These are phyloP conservation scores for Spicauda simplicius DNA, from an alignment of 2,888 invertebrate genomes.

Conservation along the genomic window DNA sequence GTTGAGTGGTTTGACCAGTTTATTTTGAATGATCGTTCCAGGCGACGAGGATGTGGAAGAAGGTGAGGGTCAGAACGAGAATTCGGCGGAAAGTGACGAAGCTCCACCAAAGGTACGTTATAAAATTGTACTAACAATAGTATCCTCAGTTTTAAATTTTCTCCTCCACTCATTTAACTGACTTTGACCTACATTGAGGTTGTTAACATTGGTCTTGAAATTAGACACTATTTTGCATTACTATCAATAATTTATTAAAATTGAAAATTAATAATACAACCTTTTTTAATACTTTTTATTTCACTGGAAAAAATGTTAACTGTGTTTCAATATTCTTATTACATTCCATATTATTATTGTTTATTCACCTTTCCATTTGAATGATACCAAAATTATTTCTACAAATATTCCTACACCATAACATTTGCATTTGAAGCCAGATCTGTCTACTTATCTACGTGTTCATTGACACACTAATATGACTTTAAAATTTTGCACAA, in stretches of 20 bases:
- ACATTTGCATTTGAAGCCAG: not conserved
- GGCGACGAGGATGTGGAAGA: constrained; percentile 90
- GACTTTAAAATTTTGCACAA: too few species aligned
- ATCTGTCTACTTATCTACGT: not conserved
- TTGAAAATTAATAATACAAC: not conserved
- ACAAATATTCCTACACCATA: not conserved
- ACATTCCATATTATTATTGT: constrained; percentile 1
- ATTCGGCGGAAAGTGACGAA: constrained; percentile 91
- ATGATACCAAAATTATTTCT: not conserved
- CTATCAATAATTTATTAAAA: constrained; percentile 1
- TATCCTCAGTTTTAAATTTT: constrained; percentile 5
- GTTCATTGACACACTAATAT: too few species aligned
- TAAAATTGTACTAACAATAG: not conserved
- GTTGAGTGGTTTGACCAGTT: constrained; percentile 74
- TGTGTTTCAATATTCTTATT: not conserved
- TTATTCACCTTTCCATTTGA: not conserved
- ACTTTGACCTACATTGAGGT: constrained; percentile 36
- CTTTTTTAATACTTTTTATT: not conserved
- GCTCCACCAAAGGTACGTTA: constrained; percentile 83
- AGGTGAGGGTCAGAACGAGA: constrained; percentile 87
- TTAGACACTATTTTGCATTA: constrained; percentile 5
- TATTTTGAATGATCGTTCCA: constrained; percentile 67
- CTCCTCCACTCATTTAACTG: constrained; percentile 3
- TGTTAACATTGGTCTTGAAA: constrained; percentile 27
- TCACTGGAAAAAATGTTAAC: not conserved